Evolutionary conservation across 1,140 invertebrate genomes (phyloP).

Genomic region (Oppia nitens): DNA sequence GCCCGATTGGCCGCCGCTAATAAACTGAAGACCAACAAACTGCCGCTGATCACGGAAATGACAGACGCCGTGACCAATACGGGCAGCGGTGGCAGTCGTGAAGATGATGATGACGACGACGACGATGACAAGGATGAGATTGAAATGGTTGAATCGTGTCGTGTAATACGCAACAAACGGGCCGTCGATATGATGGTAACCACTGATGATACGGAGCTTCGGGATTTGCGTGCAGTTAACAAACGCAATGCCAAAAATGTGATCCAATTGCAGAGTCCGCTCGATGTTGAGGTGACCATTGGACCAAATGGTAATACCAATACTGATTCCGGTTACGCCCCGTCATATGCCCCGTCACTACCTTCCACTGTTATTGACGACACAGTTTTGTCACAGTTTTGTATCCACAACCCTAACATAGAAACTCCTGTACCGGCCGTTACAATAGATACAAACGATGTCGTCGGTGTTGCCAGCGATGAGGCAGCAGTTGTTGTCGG

Average conservation of each 20-base stretch:
- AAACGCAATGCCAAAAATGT: too few species aligned
- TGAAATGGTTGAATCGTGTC: not conserved
- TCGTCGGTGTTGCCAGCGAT: too few species aligned
- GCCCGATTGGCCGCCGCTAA: not conserved
- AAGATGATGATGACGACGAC: constrained; percentile 24
- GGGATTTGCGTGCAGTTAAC: too few species aligned
- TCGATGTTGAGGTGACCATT: not conserved
- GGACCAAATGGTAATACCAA: constrained; percentile 43
- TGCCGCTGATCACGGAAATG: constrained; percentile 3
- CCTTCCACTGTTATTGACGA: constrained; percentile 34
- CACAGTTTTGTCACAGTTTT: constrained; percentile 5
- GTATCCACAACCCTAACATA: constrained; percentile 2
- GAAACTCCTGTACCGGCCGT: not conserved
- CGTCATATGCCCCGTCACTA: too few species aligned
- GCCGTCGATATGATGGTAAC: too few species aligned
- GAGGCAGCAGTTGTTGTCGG: not conserved
- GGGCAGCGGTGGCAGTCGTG: constrained; percentile 15
- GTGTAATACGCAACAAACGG: not conserved
- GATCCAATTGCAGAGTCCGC: not conserved
- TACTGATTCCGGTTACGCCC: constrained; percentile 58
- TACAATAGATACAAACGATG: too few species aligned
- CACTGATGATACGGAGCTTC: too few species aligned
- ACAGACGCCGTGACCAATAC: constrained; percentile 11
- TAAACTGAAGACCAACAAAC: not conserved
- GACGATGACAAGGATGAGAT: constrained; percentile 17